Conservation (phyloP, 2,797 vertebrate genomes). For the Peromyscus melanophrys region DNA sequence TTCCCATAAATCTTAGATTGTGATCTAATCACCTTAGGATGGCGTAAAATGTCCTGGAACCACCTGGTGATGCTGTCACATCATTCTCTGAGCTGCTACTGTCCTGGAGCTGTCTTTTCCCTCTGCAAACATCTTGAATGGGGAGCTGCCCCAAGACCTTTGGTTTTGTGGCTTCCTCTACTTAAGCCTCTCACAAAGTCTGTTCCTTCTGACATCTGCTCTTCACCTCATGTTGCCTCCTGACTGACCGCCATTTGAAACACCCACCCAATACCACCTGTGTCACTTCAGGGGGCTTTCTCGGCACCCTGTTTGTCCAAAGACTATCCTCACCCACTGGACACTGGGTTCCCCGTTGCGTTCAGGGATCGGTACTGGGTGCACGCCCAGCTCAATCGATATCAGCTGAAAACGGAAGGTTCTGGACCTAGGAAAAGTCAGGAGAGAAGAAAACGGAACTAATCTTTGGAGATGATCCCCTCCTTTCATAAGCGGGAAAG, state of each 20-base stretch:
- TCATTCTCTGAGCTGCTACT: neutral
- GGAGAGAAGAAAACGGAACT: neutral
- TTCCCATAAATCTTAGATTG: constrained; percentile 39
- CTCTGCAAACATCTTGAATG: neutral
- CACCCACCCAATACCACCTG: neutral
- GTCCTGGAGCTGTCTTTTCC: neutral
- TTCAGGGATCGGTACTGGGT: neutral
- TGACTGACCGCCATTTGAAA: neutral
- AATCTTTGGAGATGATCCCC: neutral
- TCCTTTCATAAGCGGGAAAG: neutral
- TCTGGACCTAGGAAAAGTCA: neutral
- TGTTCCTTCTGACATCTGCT: neutral
- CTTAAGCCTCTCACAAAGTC: neutral
- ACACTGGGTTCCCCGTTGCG: neutral
- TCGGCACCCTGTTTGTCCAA: neutral
- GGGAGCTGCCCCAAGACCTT: neutral
- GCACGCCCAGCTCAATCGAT: neutral
- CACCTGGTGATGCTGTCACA: neutral
- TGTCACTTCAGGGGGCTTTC: neutral
- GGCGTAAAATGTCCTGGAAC: neutral
- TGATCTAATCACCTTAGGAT: constrained; percentile 12
- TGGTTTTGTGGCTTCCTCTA: neutral
- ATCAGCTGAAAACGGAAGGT: neutral
- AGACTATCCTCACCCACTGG: neutral
- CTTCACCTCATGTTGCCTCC: neutral